Conservation (phyloP, 2,888 invertebrate species). For the Ctena decussata region DNA sequence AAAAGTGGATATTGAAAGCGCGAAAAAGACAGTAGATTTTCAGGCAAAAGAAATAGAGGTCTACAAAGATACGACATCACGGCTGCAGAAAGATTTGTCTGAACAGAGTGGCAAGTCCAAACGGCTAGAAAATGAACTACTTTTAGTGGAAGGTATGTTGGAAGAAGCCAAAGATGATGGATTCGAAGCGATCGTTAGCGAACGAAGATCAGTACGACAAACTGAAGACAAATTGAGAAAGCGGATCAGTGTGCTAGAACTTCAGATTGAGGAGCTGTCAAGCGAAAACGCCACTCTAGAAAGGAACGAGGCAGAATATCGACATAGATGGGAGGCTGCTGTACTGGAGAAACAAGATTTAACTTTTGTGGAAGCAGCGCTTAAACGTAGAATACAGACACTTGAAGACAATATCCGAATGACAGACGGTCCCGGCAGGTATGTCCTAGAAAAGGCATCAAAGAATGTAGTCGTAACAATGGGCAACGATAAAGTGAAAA, state of each 20-base stretch:
- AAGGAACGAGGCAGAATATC: conserved; percentile 28
- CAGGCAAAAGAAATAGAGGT: conserved; percentile 58
- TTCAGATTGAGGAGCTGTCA: conserved; percentile 42
- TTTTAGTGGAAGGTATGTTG: conserved; percentile 48
- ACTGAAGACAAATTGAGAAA: conserved; percentile 48
- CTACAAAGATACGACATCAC: conserved; percentile 38
- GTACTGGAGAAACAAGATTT: conserved; percentile 40
- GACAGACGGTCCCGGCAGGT: neutral
- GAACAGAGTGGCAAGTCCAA: conserved; percentile 29
- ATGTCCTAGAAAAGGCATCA: neutral
- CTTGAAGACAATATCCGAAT: conserved; percentile 30
- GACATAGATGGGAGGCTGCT: conserved; percentile 43
- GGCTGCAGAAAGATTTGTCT: conserved; percentile 40
- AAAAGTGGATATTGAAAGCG: conserved; percentile 49
- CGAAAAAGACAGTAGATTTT: conserved; percentile 53
- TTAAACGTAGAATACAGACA: conserved; percentile 49
- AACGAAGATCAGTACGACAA: conserved; percentile 30
- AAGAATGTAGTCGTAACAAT: conserved; percentile 49
- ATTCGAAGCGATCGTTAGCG: conserved; percentile 51
- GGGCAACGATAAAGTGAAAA: conserved; percentile 41
- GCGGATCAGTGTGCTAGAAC: conserved; percentile 45
- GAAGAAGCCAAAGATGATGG: conserved; percentile 43
- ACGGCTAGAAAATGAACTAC: conserved; percentile 51
- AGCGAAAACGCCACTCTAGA: conserved; percentile 46
- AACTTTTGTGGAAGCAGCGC: conserved; percentile 24